These are phyloP conservation scores for Columba guinea DNA, from an alignment of 2,797 vertebrate genomes.

Conservation along the genomic window DNA sequence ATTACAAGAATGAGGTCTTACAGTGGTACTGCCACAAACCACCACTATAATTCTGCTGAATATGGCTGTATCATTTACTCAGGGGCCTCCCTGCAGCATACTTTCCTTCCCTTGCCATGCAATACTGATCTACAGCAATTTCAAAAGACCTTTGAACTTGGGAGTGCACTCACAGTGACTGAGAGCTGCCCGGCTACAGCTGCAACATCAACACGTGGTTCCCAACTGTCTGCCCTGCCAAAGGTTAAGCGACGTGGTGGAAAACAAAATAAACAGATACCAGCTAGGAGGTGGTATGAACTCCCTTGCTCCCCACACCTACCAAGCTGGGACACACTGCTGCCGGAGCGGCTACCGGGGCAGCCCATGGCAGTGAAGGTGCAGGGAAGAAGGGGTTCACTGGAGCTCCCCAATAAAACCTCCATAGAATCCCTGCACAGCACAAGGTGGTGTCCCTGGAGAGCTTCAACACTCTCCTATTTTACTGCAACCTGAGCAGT, in stretches of 20 bases:
- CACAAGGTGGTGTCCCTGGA: not conserved
- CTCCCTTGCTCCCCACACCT: rapidly evolving
- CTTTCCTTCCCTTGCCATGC: not conserved
- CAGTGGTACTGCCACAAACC: not conserved
- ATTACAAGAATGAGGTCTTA: not conserved
- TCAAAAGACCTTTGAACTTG: not conserved
- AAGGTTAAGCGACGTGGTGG: not conserved
- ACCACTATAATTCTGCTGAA: not conserved
- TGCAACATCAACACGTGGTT: not conserved
- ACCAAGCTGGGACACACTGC: not conserved
- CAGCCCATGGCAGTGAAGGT: not conserved
- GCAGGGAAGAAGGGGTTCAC: not conserved
- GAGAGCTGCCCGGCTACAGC: rapidly evolving
- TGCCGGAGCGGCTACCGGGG: rapidly evolving
- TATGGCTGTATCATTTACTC: not conserved
- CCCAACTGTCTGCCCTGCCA: not conserved
- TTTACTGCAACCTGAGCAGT: not conserved
- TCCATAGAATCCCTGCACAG: not conserved
- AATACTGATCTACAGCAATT: not conserved
- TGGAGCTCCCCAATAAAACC: not conserved
- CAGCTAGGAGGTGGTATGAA: not conserved
- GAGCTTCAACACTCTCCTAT: not conserved
- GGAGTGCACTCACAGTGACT: not conserved
- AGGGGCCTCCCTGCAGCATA: not conserved
- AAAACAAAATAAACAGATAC: not conserved